Evolutionary conservation across 2,888 invertebrate species (phyloP).

Genomic region (Steinernema hermaphroditum): DNA sequence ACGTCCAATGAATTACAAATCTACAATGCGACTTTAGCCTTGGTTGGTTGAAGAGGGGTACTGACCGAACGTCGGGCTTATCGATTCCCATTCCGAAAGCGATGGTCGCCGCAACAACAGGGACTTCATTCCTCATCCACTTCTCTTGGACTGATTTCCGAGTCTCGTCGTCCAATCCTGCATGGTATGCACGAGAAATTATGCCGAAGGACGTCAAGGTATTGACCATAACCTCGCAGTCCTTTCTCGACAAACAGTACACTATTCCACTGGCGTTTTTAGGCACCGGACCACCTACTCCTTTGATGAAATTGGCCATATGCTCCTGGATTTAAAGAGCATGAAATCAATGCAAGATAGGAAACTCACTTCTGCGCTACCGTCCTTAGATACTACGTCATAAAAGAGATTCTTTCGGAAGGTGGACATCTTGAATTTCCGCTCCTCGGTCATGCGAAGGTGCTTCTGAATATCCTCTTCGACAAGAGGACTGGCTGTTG

Average conservation of each 20-base stretch:
- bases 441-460: constrained; percentile 36
- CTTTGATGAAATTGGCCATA: constrained; percentile 71
- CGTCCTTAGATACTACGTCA: constrained; percentile 86
- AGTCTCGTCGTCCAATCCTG: constrained; percentile 70
- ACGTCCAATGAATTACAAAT: constrained; percentile 93
- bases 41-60: background rate
- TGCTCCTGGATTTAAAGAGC: constrained; percentile 45
- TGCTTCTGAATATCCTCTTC: constrained; percentile 54
- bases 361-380: constrained; percentile 70
- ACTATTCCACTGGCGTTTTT: constrained; percentile 74
- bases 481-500: constrained; percentile 75
- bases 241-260: constrained; percentile 89
- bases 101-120: constrained; percentile 91
- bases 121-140: constrained; percentile 86
- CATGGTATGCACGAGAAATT: constrained; percentile 55
- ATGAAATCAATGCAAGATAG: too few relatives aligned
- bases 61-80: constrained; percentile 82
- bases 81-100: constrained; percentile 99
- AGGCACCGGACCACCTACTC: constrained; percentile 36
- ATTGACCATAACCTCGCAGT: constrained; percentile 81
- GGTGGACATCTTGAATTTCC: constrained; percentile 79
- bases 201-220: constrained; percentile 73
- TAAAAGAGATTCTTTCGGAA: constrained; percentile 91
- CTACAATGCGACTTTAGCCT: constrained; percentile 70
- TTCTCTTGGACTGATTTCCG: constrained; percentile 80